Base-by-base conservation (phyloP, 2,113 vertebrate species). In the Hypanus sabinus region DNA sequence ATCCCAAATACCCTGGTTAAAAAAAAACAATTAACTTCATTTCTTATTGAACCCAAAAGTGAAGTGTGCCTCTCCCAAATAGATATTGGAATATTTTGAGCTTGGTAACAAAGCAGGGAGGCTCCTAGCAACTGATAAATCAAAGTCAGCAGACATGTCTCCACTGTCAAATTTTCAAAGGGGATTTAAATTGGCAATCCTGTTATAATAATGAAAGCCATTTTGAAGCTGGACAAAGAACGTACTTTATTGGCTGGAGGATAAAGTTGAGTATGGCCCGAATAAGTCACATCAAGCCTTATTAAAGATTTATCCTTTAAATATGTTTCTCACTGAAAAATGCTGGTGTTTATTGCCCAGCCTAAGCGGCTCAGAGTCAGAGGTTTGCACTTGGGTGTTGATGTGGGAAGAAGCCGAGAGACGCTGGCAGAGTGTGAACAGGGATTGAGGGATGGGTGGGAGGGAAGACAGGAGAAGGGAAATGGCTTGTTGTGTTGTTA, bases 21-120 rank as follows among this genome's bases (percentile, higher is more conserved):
- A 22, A 65, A 90, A 65, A 90, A 90, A 33, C 87, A 62, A 65
- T 90, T 90, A 33, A 68, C 62, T 90, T 90, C 60, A 65, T 90
- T 68, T n/a, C n/a, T 33, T n/a, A 60, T 18, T 90, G 18, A 57
- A 85, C 57, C 18, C 55, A 85, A 57, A 22, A 55, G 18, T 60
- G 83, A 60, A 87, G 20, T 22, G 30, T 68, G 62, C 60, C 87
- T 60, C 87, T 62, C 16, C 6, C 62, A 90, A 24, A 65, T 65
- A 20, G 60, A 80, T 18, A 20, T 83, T 83, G n/a, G 62, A 65
- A 90, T 90, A 90, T 90, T 65, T 90, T 33, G 10, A 68, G 14
- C 60, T 36, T 90, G 24, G 62, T 68, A 8, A 65, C 60, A 90
- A 90, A 65, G 57, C 57, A n/a, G 30, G 87, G 62, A 14, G 62